A percentile compares a stretch with the other conserved stretches of the same genome.
Conservation (phyloP, 2,113 vertebrate genomes). For the Ophthalmolycus amberensis region DNA sequence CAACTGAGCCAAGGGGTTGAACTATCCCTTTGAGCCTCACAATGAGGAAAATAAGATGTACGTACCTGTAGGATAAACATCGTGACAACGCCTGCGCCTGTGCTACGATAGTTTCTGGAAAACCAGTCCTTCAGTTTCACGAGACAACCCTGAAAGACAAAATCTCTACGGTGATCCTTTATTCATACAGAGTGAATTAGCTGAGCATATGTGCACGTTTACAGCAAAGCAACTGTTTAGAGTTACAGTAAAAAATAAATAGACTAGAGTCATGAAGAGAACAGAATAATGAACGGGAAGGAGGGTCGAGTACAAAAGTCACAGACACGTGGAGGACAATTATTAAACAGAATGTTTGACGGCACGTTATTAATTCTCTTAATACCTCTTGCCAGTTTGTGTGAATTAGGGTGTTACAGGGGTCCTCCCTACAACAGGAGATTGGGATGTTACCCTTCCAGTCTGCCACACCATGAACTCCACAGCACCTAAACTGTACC, state of each 20-base stretch:
- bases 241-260: background rate
- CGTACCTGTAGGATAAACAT: constrained; percentile 79
- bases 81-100: constrained; percentile 71
- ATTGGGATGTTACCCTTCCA: constrained; percentile 67
- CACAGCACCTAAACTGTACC: constrained; percentile 78
- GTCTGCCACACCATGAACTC: constrained; percentile 69
- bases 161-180: background rate
- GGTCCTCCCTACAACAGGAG: constrained; percentile 71
- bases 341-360: background rate
- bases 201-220: background rate
- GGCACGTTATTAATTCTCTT: background rate
- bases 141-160: constrained; percentile 73
- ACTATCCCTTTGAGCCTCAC: background rate
- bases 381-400: constrained; percentile 70
- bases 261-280: background rate
- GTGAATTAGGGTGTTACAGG: constrained; percentile 22
- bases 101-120: constrained; percentile 66
- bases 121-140: constrained; percentile 73
- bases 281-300: background rate
- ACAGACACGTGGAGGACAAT: background rate
- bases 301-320: background rate
- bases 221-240: background rate
- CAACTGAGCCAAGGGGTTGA: background rate
- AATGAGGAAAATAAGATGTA: background rate
- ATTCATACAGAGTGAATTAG: background rate